Percentiles rank a stretch among this genome's conserved stretches.
Evolutionary conservation across 1,140 invertebrate species (phyloP).

Genomic region (Phenacoccus solenopsis): DNA sequence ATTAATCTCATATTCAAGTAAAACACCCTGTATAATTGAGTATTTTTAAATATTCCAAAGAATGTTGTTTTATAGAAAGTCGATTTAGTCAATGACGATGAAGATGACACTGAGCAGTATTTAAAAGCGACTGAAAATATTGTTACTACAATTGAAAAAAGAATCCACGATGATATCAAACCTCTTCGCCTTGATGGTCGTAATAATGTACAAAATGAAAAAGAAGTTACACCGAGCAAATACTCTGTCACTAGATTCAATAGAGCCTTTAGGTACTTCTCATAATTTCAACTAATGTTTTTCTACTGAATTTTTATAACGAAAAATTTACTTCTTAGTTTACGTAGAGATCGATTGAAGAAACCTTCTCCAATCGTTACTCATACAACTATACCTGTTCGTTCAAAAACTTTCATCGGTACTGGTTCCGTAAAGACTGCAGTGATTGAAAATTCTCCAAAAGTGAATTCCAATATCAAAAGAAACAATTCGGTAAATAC

Average conservation of each 20-base stretch:
- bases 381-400: not conserved
- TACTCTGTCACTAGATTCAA: slow-evolving; percentile 4
- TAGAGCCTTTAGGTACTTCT: not conserved
- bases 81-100: not conserved
- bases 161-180: not conserved
- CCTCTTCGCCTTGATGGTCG: not conserved
- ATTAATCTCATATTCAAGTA: too few relatives aligned
- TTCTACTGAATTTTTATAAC: not conserved
- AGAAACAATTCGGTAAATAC: not conserved
- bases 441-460: not conserved
- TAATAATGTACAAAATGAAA: not conserved
- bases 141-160: not conserved
- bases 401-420: not conserved
- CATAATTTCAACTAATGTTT: not conserved
- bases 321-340: not conserved
- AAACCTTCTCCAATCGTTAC: not conserved
- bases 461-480: not conserved
- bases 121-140: not conserved
- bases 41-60: not conserved
- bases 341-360: not conserved
- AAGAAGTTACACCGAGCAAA: not conserved
- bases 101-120: not conserved
- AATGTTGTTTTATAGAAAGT: not conserved
- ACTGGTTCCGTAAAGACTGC: not conserved
- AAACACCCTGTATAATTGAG: not conserved